Conservation (phyloP, 2,797 vertebrate genomes). For the Lepilemur septentrionalis region DNA sequence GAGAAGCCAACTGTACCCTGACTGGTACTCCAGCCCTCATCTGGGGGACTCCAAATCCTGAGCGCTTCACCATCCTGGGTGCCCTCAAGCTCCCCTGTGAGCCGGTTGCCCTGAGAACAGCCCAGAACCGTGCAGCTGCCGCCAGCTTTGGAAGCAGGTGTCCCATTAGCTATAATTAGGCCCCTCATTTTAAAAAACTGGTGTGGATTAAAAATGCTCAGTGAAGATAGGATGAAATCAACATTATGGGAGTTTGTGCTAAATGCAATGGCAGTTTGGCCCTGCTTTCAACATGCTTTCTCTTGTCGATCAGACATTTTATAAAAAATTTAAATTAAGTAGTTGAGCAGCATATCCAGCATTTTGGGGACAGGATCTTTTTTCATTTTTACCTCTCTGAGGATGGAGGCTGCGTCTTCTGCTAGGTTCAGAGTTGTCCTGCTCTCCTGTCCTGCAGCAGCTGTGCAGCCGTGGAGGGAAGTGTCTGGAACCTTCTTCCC, state of each 20-base stretch:
- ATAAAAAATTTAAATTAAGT: not conserved
- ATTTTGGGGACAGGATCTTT: not conserved
- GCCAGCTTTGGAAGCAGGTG: not conserved
- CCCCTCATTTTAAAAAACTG: not conserved
- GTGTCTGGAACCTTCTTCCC: conserved; percentile 49
- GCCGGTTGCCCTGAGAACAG: not conserved
- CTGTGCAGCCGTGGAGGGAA: not conserved
- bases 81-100: not conserved
- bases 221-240: not conserved
- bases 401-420: not conserved
- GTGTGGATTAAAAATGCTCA: not conserved
- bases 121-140: not conserved
- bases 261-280: conserved; percentile 38
- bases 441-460: not conserved
- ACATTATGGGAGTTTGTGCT: conserved; percentile 1
- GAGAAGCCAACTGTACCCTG: rapidly evolving
- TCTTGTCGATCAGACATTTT: conserved; percentile 45
- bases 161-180: not conserved
- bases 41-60: not conserved
- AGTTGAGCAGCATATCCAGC: not conserved
- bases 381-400: not conserved
- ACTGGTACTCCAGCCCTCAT: not conserved
- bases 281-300: not conserved
- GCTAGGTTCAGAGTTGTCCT: not conserved
- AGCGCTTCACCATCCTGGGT: rapidly evolving